Percentiles rank a stretch among this genome's conserved stretches.
These are phyloP conservation scores for Takifugu ocellatus DNA, from an alignment of 2,797 vertebrate species.

Conservation along the genomic window DNA sequence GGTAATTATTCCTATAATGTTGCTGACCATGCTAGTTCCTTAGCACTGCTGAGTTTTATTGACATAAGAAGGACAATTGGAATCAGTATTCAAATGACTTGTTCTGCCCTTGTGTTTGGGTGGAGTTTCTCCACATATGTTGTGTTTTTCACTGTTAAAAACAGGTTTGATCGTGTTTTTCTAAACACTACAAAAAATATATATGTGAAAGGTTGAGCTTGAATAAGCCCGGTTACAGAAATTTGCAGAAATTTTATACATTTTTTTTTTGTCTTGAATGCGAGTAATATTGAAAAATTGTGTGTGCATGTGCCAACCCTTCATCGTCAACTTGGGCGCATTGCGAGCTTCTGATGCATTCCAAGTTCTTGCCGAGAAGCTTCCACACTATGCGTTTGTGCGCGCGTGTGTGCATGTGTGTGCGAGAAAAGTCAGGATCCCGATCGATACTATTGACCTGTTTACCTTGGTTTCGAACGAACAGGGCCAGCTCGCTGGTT, in stretches of 20 bases:
- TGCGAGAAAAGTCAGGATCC: conserved; percentile 61
- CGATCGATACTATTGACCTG: conserved; percentile 86
- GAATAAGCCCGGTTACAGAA: no score
- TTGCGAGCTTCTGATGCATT: conserved; percentile 74
- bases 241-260: no score
- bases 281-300: background rate
- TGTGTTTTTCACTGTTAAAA: conserved; percentile 14
- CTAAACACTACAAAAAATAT: no score
- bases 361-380: conserved; percentile 69
- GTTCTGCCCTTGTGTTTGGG: conserved; percentile 49
- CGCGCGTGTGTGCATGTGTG: conserved; percentile 24
- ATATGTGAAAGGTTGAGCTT: conserved; percentile 26
- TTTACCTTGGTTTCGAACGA: conserved; percentile 79
- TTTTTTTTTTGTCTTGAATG: no score
- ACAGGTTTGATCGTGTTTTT: no score
- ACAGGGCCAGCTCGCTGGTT: conserved; percentile 64
- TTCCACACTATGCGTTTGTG: conserved; percentile 36
- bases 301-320: conserved; percentile 37
- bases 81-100: conserved; percentile 73
- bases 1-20: conserved; percentile 74
- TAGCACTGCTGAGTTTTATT: conserved; percentile 71
- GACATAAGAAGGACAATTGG: conserved; percentile 75
- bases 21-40: conserved; percentile 73
- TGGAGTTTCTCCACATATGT: conserved; percentile 32
- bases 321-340: conserved; percentile 52